Base-by-base conservation (phyloP, 1,140 invertebrate species). In the Heliconius melpomene region DNA sequence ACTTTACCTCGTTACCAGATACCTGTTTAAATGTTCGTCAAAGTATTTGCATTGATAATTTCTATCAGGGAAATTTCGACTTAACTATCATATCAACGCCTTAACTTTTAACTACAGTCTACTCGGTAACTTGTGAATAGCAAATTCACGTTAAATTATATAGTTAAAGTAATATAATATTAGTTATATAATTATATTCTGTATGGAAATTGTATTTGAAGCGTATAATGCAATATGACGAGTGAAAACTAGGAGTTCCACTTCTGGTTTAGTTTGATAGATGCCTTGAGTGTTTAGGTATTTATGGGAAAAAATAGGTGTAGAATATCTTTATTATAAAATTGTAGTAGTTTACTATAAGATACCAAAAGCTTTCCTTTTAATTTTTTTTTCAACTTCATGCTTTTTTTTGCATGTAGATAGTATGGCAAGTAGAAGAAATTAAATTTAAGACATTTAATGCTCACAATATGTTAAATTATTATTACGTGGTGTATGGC, bases 71-170 rank as follows among this genome's bases (percentile, higher is more conserved):
- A 80, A 78, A 72, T 78, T 80, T 52, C 38, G 57, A 29, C 60
- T 40, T 46, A 77, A 77, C 79, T 77, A 80, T 74, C 38, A 72
- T 18, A 50, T 26, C 54, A 71, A 57, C 73, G 75, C 72, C 66
- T 72, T 29, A 74, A 66, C 75, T 54, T 38, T 80, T 77, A 77
- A 72, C 75, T 80, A 18, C 60, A 9, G 9, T 66, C 60, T 26
- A 66, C 70, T 74, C 26, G 74, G 66, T 71, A 52, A 79, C 50
- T 79, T 72, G 29, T 54, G 46, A 71, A 79, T 8, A 75, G 16
- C 26, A n/a, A n/a, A n/a, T 75, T 54, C 26, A 52, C 18, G 46
- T 20, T 40, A 72, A 9, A 60, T 79, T 18, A 72, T 50, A 66
- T 66, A 66, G 60, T 66, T 66, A 26, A 26, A 26, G 23, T 66